Conservation (phyloP, 1,140 invertebrate genomes). For the Drosophila fuyamai region DNA sequence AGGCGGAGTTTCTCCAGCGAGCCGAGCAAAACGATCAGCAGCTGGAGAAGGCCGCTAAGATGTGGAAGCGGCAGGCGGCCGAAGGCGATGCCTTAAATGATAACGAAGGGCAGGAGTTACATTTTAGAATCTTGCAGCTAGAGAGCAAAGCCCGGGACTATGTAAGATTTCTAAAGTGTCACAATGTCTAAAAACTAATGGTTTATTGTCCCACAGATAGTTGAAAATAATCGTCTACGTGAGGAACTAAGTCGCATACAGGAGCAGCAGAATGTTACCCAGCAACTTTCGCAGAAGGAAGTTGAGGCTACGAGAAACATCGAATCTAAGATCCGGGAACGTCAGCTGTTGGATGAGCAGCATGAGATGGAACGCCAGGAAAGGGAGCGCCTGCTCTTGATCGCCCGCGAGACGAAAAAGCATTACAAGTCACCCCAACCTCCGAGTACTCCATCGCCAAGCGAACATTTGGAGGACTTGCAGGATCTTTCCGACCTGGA, state of each 20-base stretch:
- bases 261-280: conserved; percentile 28
- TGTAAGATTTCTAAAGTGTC: conserved; percentile 78
- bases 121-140: conserved; percentile 86
- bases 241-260: conserved; percentile 86
- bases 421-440: conserved; percentile 54
- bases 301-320: conserved; percentile 75
- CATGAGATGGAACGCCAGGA: conserved; percentile 85
- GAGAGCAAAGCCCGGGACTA: conserved; percentile 87
- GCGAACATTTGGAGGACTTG: neutral
- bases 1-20: conserved; percentile 86
- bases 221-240: conserved; percentile 86
- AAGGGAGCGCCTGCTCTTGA: conserved; percentile 78
- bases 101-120: conserved; percentile 85
- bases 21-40: conserved; percentile 86
- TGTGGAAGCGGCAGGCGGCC: conserved; percentile 85
- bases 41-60: conserved; percentile 84
- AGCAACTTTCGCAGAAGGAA: conserved; percentile 36
- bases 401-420: conserved; percentile 81
- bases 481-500: conserved; percentile 11
- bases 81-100: conserved; percentile 85
- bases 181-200: neutral
- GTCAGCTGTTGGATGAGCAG: conserved; percentile 84
- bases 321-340: conserved; percentile 82
- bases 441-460: conserved; percentile 1
- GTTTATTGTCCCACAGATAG: conserved; percentile 78